Conservation (phyloP, 2,797 vertebrate genomes). For the Melanitta fusca region DNA sequence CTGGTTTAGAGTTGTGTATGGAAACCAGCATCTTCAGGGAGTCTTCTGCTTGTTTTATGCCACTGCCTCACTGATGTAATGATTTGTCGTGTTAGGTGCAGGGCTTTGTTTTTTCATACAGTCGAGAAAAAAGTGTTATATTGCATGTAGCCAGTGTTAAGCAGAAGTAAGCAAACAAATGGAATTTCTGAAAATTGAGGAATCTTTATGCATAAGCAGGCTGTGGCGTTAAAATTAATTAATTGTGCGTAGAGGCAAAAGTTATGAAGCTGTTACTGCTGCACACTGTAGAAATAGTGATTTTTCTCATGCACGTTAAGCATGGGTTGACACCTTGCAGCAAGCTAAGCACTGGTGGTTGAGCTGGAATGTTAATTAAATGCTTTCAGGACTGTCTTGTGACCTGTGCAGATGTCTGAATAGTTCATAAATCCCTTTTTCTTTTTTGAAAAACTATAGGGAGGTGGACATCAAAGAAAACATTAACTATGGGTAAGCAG, state of each 20-base stretch:
- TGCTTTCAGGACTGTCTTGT: conserved; percentile 65
- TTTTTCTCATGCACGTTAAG: background rate
- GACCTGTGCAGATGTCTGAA: conserved; percentile 30
- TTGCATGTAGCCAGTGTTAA: background rate
- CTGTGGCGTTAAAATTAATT: background rate
- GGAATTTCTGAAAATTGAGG: background rate
- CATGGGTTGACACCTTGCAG: background rate
- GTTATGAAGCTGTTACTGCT: background rate
- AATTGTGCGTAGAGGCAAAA: background rate
- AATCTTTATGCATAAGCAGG: background rate
- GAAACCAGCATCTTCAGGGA: background rate
- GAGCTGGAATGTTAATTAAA: conserved; percentile 2
- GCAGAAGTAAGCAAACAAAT: background rate
- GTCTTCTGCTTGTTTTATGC: background rate
- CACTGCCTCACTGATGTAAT: background rate
- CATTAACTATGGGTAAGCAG: conserved; percentile 83
- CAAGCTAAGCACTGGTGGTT: background rate
- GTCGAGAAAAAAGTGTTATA: background rate
- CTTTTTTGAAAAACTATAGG: conserved; percentile 78
- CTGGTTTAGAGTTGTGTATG: background rate
- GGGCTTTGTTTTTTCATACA: background rate
- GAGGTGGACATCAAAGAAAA: conserved; percentile 90
- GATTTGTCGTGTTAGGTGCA: background rate
- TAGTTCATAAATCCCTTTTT: conserved; percentile 69
- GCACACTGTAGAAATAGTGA: background rate